Evolutionary conservation across 2,888 invertebrate species (phyloP).

Genomic region (Drosophila anceps): DNA sequence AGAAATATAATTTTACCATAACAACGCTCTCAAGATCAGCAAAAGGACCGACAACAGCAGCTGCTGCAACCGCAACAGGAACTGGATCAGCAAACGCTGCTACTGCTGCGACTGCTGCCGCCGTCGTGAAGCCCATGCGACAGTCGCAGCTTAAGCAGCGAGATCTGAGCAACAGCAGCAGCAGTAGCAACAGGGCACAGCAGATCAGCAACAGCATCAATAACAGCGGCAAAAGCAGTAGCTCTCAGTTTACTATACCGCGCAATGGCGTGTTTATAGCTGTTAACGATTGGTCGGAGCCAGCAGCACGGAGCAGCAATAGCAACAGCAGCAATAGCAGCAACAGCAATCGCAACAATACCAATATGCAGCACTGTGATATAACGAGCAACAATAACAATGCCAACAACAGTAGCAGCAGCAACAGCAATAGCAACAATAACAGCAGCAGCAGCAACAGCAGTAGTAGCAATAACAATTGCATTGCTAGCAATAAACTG

Average conservation of each 20-base stretch:
- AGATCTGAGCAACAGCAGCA: conserved; percentile 21
- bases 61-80: neutral
- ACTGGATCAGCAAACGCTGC: neutral
- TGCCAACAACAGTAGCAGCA: conserved; percentile 30
- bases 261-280: conserved; percentile 88
- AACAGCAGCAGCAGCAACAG: conserved; percentile 39
- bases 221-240: conserved; percentile 31
- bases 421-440: conserved; percentile 46
- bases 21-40: conserved; percentile 83
- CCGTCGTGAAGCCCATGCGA: conserved; percentile 13
- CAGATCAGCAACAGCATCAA: conserved; percentile 16
- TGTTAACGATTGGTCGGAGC: conserved; percentile 87
- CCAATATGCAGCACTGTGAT: conserved; percentile 35
- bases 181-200: conserved; percentile 21
- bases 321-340: conserved; percentile 41
- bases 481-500: conserved; percentile 45
- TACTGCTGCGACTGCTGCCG: neutral
- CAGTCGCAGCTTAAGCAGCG: conserved; percentile 21
- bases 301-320: conserved; percentile 42
- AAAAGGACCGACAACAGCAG: conserved; percentile 47
- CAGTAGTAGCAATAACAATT: conserved; percentile 38
- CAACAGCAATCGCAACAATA: conserved; percentile 44
- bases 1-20: conserved; percentile 84
- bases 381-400: conserved; percentile 15
- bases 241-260: conserved; percentile 80